Conservation (phyloP, 1,140 invertebrate species). For the Lamellibrachia luymesi region DNA sequence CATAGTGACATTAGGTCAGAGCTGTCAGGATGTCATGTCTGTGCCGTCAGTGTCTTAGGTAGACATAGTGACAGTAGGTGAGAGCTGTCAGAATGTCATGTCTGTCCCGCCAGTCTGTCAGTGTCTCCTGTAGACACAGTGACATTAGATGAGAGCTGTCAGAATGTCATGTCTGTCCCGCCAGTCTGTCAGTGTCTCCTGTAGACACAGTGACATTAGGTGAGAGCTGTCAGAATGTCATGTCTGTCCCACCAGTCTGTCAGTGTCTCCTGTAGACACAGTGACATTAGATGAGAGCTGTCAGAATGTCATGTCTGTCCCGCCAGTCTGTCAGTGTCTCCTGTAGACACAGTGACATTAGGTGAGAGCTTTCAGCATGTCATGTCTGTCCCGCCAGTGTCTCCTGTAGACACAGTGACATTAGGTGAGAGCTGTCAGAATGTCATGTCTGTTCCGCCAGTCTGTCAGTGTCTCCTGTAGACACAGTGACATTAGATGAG, state of each 20-base stretch:
- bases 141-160: conserved; percentile 37
- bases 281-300: too few species aligned
- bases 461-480: conserved; percentile 9
- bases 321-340: conserved; percentile 36
- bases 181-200: conserved; percentile 34
- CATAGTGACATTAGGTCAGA: too few species aligned
- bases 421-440: conserved; percentile 45
- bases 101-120: too few species aligned
- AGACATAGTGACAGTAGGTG: too few species aligned
- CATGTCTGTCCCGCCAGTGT: conserved; percentile 48
- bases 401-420: not conserved
- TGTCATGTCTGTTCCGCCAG: conserved; percentile 51
- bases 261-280: not conserved
- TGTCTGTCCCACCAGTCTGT: conserved; percentile 46
- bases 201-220: conserved; percentile 16
- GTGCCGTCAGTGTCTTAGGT: conserved; percentile 33
- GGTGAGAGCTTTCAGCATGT: conserved; percentile 49
- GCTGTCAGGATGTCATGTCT: conserved; percentile 24
- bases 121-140: not conserved
- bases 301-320: conserved; percentile 33
- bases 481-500: conserved; percentile 30
- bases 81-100: too few species aligned
- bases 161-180: conserved; percentile 52
- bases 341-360: not conserved
- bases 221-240: conserved; percentile 51